A percentile compares a stretch with the other conserved stretches of the same genome.
These are phyloP conservation scores for Bradypodion ventrale DNA, from an alignment of 2,797 vertebrate genomes.

Conservation along the genomic window DNA sequence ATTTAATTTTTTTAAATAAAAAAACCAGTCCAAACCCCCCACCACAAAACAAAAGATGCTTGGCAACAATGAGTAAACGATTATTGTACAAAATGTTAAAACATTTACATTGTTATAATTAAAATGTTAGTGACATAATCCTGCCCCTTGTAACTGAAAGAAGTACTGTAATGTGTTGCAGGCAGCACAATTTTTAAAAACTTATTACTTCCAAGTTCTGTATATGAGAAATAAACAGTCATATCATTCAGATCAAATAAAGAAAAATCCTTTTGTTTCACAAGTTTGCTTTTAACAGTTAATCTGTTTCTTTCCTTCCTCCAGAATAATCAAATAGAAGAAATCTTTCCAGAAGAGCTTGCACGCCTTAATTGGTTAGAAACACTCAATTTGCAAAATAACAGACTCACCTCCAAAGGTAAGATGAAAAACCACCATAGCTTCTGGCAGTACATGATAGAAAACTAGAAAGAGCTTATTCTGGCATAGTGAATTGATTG, in stretches of 20 bases:
- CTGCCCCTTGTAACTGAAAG: too few relatives aligned
- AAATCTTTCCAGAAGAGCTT: conserved; percentile 87
- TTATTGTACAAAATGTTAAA: too few relatives aligned
- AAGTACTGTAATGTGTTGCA: too few relatives aligned
- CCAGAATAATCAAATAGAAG: conserved; percentile 94
- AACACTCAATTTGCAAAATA: conserved; percentile 97
- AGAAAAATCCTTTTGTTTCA: conserved; percentile 45
- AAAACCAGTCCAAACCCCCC: too few relatives aligned
- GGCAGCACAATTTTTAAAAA: too few relatives aligned
- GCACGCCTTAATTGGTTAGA: conserved; percentile 87
- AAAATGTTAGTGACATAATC: too few relatives aligned
- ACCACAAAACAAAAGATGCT: too few relatives aligned
- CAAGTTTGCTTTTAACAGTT: conserved; percentile 22
- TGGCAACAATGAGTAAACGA: too few relatives aligned
- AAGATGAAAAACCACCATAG: conserved; percentile 44
- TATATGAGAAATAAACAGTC: not conserved
- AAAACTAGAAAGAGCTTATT: not conserved
- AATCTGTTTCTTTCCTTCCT: conserved; percentile 44
- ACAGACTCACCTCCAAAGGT: conserved; percentile 92
- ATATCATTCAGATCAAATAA: conserved; percentile 43
- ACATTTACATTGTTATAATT: too few relatives aligned
- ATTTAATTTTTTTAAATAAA: too few relatives aligned
- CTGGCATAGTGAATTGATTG: not conserved
- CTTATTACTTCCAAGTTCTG: not conserved
- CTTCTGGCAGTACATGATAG: not conserved